Evolutionary conservation across 2,888 invertebrate genomes (phyloP).

Genomic region (Molorchus minor): DNA sequence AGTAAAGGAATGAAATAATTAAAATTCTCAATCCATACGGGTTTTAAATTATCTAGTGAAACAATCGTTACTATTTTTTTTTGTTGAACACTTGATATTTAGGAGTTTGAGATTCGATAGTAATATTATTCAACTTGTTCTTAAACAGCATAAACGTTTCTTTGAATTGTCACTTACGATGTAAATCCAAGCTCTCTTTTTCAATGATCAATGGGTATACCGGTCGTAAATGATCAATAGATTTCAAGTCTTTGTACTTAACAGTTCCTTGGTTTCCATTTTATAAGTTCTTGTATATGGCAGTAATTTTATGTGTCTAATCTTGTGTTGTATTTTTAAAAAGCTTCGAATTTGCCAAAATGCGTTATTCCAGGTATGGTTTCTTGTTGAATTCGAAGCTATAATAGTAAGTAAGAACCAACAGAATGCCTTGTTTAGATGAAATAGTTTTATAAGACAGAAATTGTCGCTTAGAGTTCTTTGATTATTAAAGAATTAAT

Average conservation of each 20-base stretch:
- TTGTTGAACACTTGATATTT: too few species aligned
- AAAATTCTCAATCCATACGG: too few species aligned
- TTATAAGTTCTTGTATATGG: constrained; percentile 25
- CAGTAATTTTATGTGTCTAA: constrained; percentile 28
- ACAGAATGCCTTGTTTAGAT: constrained; percentile 35
- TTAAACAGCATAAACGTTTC: too few species aligned
- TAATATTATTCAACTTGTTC: too few species aligned
- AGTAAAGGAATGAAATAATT: too few species aligned
- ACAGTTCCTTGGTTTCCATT: constrained; percentile 38
- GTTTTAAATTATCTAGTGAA: too few species aligned
- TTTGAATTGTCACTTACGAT: too few species aligned
- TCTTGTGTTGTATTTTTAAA: constrained; percentile 32
- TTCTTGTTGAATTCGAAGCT: constrained; percentile 26
- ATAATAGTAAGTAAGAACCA: constrained; percentile 18
- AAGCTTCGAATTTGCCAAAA: constrained; percentile 32
- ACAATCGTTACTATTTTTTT: too few species aligned
- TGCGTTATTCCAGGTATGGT: constrained; percentile 35
- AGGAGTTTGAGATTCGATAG: too few species aligned
- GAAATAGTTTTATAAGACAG: constrained; percentile 18
- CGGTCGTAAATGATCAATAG: constrained; percentile 55
- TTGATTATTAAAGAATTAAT: constrained; percentile 20
- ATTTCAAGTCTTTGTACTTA: constrained; percentile 53
- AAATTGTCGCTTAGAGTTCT: constrained; percentile 29
- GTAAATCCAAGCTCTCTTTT: too few species aligned
- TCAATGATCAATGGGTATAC: too few species aligned